Evolutionary conservation across 2,113 vertebrate species (phyloP), one percentile per base, ranked within the genome.

Genomic region (Peromyscus californicus): DNA sequence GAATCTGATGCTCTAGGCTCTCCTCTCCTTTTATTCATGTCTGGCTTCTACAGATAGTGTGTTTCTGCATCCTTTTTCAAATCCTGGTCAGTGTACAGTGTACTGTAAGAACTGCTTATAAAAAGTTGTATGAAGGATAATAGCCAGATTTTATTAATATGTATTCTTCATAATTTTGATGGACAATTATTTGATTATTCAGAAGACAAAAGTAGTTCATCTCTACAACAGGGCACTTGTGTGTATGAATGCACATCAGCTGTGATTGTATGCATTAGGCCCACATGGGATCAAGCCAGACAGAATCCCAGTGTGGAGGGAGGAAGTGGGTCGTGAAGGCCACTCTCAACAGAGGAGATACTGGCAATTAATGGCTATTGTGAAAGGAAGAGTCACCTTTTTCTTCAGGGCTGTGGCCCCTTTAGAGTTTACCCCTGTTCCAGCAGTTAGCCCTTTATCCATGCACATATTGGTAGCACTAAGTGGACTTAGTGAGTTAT

Each of bases 41-140:
- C 74, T 97, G 82, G 48, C 96, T 96, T 96, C 39, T 96, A 91
- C 45, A 95, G 95, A 59, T 96, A 88, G 67, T 72, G 19, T 94
- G 88, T 95, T 94, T 97, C 79, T 93, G 69, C 95, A 61, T 95
- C 57, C 79, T 97, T 93, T 82, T 93, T 83, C 54, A 79, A 74
- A 29, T 94, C 16, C 16, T 83, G 57, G 74, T 97, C 82, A 89
- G 1, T 87, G 33, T 96, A 67, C 78, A 42, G 82, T 94, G 7
- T 87, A 61, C 57, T 93, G 42, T 93, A 93, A 97, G 54, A 88
- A 79, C 1, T 83, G 83, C 39, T 91, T 94, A 91, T 96, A 94
- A 95, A 95, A 79, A 42, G 61, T 89, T 89, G 11, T 63, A 92
- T 33, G 89, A 92, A 83, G 61, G 33, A 65, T 89, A 82, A 83